Percentiles rank a stretch among this genome's conserved stretches.
phyloP scores from a whole-genome alignment of 2,113 vertebrate genomes.

The Leucoraja erinaceus region DNA sequence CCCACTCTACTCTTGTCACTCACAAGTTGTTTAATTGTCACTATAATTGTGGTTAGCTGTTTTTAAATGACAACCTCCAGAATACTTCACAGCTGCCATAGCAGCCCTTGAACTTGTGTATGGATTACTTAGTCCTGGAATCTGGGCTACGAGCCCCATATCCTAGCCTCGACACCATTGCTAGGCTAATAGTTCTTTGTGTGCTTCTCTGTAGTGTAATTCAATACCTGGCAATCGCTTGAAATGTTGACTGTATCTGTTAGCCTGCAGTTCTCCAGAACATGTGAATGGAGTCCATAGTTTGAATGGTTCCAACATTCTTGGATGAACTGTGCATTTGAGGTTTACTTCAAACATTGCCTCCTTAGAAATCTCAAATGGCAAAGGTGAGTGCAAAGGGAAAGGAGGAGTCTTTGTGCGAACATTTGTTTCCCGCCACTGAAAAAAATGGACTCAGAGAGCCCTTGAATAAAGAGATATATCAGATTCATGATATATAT shows the following conservation, averaged over 20 bases:
- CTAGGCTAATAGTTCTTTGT: not conserved
- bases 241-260: not conserved
- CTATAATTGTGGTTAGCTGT: too few relatives aligned
- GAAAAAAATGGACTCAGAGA: not conserved
- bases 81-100: too few relatives aligned
- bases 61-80: too few relatives aligned
- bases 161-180: too few relatives aligned
- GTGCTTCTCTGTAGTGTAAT: not conserved
- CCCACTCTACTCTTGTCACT: too few relatives aligned
- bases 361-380: too few relatives aligned
- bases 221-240: not conserved
- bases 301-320: not conserved
- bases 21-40: too few relatives aligned
- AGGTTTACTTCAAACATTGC: not conserved
- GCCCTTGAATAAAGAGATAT: not conserved
- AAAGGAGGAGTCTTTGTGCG: not conserved
- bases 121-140: too few relatives aligned
- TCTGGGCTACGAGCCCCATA: too few relatives aligned
- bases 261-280: not conserved
- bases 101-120: too few relatives aligned
- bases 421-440: not conserved
- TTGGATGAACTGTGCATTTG: not conserved
- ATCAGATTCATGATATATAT: not conserved
- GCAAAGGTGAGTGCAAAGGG: not conserved
- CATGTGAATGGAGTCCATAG: not conserved